Conservation (phyloP, 2,797 vertebrate genomes). For the Remorina albescens region DNA sequence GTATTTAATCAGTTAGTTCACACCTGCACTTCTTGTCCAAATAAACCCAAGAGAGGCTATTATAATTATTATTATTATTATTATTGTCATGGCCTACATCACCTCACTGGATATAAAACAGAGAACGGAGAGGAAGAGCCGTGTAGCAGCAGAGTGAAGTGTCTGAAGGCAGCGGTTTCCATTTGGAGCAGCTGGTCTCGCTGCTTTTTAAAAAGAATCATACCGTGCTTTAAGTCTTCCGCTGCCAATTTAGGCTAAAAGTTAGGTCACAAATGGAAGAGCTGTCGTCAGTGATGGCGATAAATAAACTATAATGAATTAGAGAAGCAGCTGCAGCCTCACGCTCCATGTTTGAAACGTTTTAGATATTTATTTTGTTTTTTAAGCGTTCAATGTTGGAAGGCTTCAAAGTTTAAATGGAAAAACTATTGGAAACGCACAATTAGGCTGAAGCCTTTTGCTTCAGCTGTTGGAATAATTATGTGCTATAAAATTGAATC, state of each 20-base stretch:
- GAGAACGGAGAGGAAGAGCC: slow-evolving; percentile 6
- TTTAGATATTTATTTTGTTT: no score
- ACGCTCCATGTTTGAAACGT: no score
- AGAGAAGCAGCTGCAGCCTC: neutral
- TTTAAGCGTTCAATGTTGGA: no score
- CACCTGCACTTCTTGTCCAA: neutral
- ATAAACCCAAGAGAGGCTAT: slow-evolving; percentile 2
- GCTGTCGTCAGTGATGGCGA: neutral
- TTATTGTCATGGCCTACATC: no score
- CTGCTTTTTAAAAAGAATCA: no score
- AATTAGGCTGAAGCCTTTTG: neutral
- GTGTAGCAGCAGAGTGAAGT: slow-evolving; percentile 17
- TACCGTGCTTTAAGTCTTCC: no score
- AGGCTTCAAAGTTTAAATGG: neutral
- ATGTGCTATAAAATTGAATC: neutral
- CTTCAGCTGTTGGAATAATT: neutral
- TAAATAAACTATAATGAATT: neutral
- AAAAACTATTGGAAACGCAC: neutral
- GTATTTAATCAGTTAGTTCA: neutral
- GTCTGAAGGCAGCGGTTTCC: slow-evolving; percentile 53
- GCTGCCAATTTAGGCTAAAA: neutral
- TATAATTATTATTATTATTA: no score
- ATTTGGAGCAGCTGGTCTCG: slow-evolving; percentile 60
- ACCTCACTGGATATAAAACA: slow-evolving; percentile 33
- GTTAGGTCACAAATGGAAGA: neutral